Evolutionary conservation across 2,888 invertebrate species (phyloP), one percentile per base, ranked within the genome.

Genomic region (Epinotia demarniana): DNA sequence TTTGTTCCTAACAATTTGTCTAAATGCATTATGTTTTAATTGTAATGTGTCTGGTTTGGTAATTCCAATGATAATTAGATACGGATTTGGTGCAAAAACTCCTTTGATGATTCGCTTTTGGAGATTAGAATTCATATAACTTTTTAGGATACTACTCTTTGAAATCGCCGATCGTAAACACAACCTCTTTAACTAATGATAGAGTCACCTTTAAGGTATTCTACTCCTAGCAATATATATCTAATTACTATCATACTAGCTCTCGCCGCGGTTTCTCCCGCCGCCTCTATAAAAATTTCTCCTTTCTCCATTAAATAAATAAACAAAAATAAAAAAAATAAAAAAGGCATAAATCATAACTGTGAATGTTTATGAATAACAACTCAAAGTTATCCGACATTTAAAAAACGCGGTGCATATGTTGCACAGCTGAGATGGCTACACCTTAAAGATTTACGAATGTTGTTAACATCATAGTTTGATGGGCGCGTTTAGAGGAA

Each of bases 51-150:
- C 16, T 19, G n/a, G 60, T 71, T 12, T n/a, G n/a, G 60, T 71
- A 66, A 75, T 75, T 71, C 39, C 11, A 60, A 75, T 70, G 70
- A 43, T 66, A 75, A 75, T 75, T 49, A 64, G 58, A 27, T 53
- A 12, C 11, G 19, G 46, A 64, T 74, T 64, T 18, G 49, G n/a
- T 18, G 43, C 33, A 19, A 46, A 16, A 19, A 33, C 53, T 49
- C 43, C 69, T 75, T 70, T 75, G 74, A 75, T 53, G 58, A 18
- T 53, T 70, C 43, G 70, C 64, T 53, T 18, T 18, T 49, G 33
- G 18, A 62, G 49, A 75, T 71, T 66, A 71, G 19, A 43, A 60
- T 33, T 39, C 13, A 49, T 58, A 66, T 55, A 66, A 60, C 49
- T 75, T 39, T 58, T 16, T 12, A 64, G 11, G 64, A 66, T 18